Base-by-base conservation (phyloP, 2,797 vertebrate species). In the Limosa lapponica region DNA sequence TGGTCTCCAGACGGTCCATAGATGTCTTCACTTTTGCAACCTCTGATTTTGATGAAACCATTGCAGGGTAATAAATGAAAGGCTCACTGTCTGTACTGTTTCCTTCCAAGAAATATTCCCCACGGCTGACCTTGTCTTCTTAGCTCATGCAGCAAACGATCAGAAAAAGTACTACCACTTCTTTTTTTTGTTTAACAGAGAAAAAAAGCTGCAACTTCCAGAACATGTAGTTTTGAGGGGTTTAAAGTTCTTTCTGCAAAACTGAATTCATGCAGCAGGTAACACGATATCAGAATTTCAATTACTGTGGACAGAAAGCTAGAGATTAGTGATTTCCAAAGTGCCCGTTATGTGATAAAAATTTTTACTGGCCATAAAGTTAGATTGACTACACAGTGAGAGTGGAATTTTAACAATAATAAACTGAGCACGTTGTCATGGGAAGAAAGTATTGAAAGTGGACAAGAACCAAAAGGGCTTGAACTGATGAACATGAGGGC, bases 371-470 rank as follows among this genome's bases (percentile, higher is more conserved):
- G 10, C 32, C 58, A 32, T 61, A 67, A 58, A 75, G 46, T 79
- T 81, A 79, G 55, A 73, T 25, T 58, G 36, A 66, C 66, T 93
- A 52, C 46, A 82, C 28, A 46, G 48, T 14, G 18, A 54, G 49
- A 83, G 48, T 77, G 83, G 83, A 87, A 93, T 93, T 88, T 59
- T 67, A 82, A 90, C 61, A 82, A 82, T 64, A 90, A 90, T 43
- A 90, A 94, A 82, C 23, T 23, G 44, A 79, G 39, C 0, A 0
- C 0, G 13, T 93, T 93, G 82, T 92, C 90, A 87, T 87, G 66
- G 86, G 62, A 90, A 86, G 61, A 86, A 90, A 86, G 58, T 86
- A 83, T 43, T 89, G 62, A 57, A 87, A 89, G 24, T 93, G 83
- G 73, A 82, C n/a, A 92, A 59, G 73, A 84, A 88, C 67, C 78